Percentiles rank a stretch among this genome's conserved stretches.
Conservation (phyloP, 2,888 invertebrate genomes). For the Dyspetes luteomarginatus region DNA sequence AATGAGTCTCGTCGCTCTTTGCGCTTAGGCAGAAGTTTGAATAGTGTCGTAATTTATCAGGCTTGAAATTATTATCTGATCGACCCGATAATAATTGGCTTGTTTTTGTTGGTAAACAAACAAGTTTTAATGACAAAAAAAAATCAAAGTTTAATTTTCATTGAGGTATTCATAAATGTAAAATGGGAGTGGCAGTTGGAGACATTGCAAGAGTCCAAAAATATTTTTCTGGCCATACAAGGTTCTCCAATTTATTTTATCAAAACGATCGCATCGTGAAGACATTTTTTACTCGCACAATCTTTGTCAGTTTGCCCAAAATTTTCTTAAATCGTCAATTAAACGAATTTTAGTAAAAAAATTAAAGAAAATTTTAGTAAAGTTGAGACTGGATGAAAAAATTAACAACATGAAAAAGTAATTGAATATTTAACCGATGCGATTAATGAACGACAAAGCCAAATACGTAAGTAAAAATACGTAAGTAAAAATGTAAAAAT, state of each 20-base stretch:
- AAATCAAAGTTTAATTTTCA: too few relatives aligned
- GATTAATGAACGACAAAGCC: constrained; percentile 27
- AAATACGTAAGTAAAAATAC: constrained; percentile 13
- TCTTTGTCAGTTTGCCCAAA: constrained; percentile 51
- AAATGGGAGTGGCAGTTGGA: constrained; percentile 61
- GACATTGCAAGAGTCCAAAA: constrained; percentile 37
- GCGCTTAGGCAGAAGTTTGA: constrained; percentile 39
- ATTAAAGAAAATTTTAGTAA: background rate
- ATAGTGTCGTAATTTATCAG: constrained; percentile 39
- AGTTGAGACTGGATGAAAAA: constrained; percentile 16
- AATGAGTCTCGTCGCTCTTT: constrained; percentile 21
- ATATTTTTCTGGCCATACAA: constrained; percentile 51
- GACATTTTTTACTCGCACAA: constrained; percentile 5
- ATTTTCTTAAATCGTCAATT: constrained; percentile 36
- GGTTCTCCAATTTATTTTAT: constrained; percentile 12
- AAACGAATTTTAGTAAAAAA: background rate
- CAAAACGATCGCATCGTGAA: constrained; percentile 10
- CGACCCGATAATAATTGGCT: constrained; percentile 22
- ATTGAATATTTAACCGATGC: constrained; percentile 33
- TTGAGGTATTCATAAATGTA: constrained; percentile 53
- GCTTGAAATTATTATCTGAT: constrained; percentile 14
- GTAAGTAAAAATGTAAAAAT: constrained; percentile 35
- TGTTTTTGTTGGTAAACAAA: too few relatives aligned
- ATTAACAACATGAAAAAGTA: constrained; percentile 37
- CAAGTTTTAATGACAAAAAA: too few relatives aligned